Conservation (phyloP, 2,113 vertebrate species). For the Dunckerocampus dactyliophorus region DNA sequence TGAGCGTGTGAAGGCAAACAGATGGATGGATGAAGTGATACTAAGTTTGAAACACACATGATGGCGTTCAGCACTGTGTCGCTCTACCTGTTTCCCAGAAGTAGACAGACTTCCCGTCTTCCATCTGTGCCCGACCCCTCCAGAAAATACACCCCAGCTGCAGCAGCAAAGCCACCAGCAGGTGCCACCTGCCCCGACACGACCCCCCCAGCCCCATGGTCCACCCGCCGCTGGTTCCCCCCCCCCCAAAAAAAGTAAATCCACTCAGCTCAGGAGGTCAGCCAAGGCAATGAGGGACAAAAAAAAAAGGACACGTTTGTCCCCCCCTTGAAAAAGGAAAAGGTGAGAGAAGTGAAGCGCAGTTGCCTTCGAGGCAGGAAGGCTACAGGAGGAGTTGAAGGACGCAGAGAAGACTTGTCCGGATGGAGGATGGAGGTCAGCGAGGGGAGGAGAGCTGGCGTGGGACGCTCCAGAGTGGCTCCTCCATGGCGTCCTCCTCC, state of each 20-base stretch:
- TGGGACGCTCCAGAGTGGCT: slow-evolving; percentile 40
- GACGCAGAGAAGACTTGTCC: slow-evolving; percentile 25
- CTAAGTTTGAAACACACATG: no score
- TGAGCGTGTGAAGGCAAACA: not conserved
- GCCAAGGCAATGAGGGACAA: not conserved
- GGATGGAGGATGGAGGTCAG: slow-evolving; percentile 48
- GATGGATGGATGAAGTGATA: not conserved
- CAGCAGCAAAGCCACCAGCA: slow-evolving; percentile 72
- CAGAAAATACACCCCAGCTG: slow-evolving; percentile 50
- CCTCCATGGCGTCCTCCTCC: slow-evolving; percentile 54
- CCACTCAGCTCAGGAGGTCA: slow-evolving; percentile 4
- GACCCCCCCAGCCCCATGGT: slow-evolving; percentile 77
- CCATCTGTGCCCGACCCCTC: slow-evolving; percentile 72
- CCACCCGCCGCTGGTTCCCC: not conserved
- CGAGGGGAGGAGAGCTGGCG: slow-evolving; percentile 38
- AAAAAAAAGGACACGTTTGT: not conserved
- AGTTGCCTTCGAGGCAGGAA: slow-evolving; percentile 32
- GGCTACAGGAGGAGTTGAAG: slow-evolving; percentile 50
- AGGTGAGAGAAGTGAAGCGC: slow-evolving; percentile 46
- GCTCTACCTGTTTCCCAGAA: slow-evolving; percentile 92
- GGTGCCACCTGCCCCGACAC: slow-evolving; percentile 56
- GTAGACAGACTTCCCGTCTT: slow-evolving; percentile 82
- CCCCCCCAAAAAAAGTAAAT: slow-evolving; percentile 5
- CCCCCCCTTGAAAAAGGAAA: not conserved
- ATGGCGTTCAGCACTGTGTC: slow-evolving; percentile 23